phyloP scores from a whole-genome alignment of 2,888 invertebrate species.

The Pinctada fucata region DNA sequence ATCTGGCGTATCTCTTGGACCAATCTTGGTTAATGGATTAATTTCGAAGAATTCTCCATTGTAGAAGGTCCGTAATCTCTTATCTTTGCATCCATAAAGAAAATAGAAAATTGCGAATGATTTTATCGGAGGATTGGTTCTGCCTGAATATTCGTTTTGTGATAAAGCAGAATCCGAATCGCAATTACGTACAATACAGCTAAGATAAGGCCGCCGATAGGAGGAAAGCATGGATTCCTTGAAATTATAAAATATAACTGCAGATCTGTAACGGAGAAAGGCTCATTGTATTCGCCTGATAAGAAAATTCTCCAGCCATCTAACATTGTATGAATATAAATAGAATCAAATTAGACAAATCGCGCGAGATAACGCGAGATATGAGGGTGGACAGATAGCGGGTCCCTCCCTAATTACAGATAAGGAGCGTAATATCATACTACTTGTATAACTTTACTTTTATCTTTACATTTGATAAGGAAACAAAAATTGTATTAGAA shows the following conservation, averaged over 20 bases:
- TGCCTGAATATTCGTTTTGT: background rate
- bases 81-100: slow-evolving; percentile 67
- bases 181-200: slow-evolving; percentile 9
- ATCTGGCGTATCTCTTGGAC: slow-evolving; percentile 54
- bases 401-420: slow-evolving; percentile 41
- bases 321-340: background rate
- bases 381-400: slow-evolving; percentile 40
- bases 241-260: slow-evolving; percentile 4
- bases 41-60: slow-evolving; percentile 68
- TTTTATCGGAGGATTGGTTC: slow-evolving; percentile 16
- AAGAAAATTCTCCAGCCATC: slow-evolving; percentile 1
- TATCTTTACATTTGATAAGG: slow-evolving; percentile 38
- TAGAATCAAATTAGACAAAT: slow-evolving; percentile 35
- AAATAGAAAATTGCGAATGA: slow-evolving; percentile 55
- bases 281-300: slow-evolving; percentile 1
- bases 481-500: slow-evolving; percentile 11
- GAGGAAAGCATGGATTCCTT: background rate
- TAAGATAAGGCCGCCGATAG: background rate
- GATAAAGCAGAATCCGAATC: background rate
- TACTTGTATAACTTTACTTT: slow-evolving; percentile 35
- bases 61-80: slow-evolving; percentile 60
- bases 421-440: slow-evolving; percentile 24
- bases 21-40: slow-evolving; percentile 68
- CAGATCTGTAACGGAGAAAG: background rate
- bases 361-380: slow-evolving; percentile 35